Evolutionary conservation across 2,113 vertebrate genomes (phyloP).

Genomic region (Pampusana beccarii): DNA sequence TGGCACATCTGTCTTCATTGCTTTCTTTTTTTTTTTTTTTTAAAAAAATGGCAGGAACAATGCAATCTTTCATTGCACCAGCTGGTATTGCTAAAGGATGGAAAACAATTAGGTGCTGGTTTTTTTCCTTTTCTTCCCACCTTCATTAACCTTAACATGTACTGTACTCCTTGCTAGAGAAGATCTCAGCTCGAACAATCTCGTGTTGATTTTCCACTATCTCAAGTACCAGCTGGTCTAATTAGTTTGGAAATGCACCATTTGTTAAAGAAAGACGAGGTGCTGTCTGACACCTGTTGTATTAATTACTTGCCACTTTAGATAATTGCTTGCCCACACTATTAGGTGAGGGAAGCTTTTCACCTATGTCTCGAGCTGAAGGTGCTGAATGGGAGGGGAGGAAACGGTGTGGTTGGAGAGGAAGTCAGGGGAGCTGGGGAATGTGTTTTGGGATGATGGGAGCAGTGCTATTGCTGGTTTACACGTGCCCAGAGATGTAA

Average conservation of each 20-base stretch:
- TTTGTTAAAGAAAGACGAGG: neutral
- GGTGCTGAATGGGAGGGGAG: neutral
- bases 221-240: neutral
- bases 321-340: constrained; percentile 5
- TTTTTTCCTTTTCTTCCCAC: neutral
- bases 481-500: neutral
- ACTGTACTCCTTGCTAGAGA: neutral
- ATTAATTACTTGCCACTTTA: constrained; percentile 42
- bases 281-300: constrained; percentile 15
- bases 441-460: neutral
- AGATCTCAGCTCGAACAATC: neutral
- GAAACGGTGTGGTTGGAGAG: neutral
- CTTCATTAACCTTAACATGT: neutral
- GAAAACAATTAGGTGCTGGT: neutral
- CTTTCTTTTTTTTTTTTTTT: neutral
- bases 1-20: neutral
- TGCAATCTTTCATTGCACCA: neutral
- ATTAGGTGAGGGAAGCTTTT: neutral
- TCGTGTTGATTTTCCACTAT: neutral
- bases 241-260: constrained; percentile 20
- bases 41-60: neutral
- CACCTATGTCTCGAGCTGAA: rapidly evolving
- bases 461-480: neutral
- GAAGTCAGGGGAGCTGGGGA: neutral
- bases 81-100: neutral